Base-by-base conservation (phyloP, 1,140 invertebrate species). In the Solen grandis region DNA sequence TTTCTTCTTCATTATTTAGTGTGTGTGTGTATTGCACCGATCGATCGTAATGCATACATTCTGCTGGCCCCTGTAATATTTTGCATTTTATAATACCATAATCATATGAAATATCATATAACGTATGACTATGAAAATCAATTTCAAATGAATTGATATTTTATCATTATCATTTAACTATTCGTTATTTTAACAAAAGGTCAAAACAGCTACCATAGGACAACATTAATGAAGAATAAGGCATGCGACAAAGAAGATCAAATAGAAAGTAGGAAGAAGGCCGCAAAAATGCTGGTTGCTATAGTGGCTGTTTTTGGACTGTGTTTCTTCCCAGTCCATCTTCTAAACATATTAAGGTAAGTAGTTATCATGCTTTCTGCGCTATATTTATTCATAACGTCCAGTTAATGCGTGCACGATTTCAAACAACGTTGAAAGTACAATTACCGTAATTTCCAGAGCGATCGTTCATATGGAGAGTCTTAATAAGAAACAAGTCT, bases 261-360 rank as follows among this genome's bases (percentile, higher is more conserved):
- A 54, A 35, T 38, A n/a, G 74, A 77, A n/a, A n/a, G 41, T 22
- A 52, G 74, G 55, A 66, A 54, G 35, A 77, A 59, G 68, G 74
- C 74, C 22, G 50, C 57, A 5, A 66, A 52, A 35, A 77, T 77
- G 74, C 33, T 77, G 5, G 60, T 77, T 0, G 74, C 63, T 2
- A 52, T 77, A 29, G 74, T 77, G 36, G n/a, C 68, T 25, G 38
- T 77, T 10, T 77, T 77, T 57, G 74, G 38, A 19, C 19, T 77
- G 3, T 77, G 74, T 46, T 68, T 77, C 19, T 19, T 46, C 19
- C 41, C 41, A 46, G 19, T 10, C 41, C 41, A 46, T 46, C 41
- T 46, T 46, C 41, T 46, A 46, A 46, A 46, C 19, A 46, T 46
- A 46, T 46, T 46, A 10, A 46, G 41, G 41, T 46, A 46, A 46